phyloP scores from a whole-genome alignment of 2,113 vertebrate species.

The Tonatia bakeri region DNA sequence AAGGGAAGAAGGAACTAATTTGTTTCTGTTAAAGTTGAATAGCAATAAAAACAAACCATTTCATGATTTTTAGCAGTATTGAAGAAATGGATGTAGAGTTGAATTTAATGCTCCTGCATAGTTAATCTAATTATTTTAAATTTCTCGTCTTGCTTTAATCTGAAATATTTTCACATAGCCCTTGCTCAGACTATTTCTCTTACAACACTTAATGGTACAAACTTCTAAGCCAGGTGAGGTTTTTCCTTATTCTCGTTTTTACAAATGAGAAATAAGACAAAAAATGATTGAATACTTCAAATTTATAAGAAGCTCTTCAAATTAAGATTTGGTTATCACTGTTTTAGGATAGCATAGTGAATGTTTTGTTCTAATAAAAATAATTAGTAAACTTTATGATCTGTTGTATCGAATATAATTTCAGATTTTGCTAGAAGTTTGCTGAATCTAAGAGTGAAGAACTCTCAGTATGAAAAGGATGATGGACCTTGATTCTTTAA shows the following conservation, averaged over 20 bases:
- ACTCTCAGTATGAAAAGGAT: neutral
- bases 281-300: neutral
- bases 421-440: neutral
- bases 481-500: neutral
- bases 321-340: neutral
- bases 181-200: constrained; percentile 1
- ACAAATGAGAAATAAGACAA: constrained; percentile 11
- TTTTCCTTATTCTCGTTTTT: constrained; percentile 13
- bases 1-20: neutral
- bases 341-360: neutral
- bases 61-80: neutral
- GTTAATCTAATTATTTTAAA: constrained; percentile 24
- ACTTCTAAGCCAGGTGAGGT: neutral
- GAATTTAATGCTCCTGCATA: neutral
- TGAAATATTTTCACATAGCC: neutral
- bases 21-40: neutral
- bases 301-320: neutral
- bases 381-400: constrained; percentile 1
- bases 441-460: neutral
- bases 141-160: neutral
- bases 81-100: neutral
- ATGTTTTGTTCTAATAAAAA: neutral
- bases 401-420: neutral
- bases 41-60: neutral
- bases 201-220: neutral